These are phyloP conservation scores for Eupsilia transversa DNA, from an alignment of 2,888 invertebrate species.

Conservation along the genomic window DNA sequence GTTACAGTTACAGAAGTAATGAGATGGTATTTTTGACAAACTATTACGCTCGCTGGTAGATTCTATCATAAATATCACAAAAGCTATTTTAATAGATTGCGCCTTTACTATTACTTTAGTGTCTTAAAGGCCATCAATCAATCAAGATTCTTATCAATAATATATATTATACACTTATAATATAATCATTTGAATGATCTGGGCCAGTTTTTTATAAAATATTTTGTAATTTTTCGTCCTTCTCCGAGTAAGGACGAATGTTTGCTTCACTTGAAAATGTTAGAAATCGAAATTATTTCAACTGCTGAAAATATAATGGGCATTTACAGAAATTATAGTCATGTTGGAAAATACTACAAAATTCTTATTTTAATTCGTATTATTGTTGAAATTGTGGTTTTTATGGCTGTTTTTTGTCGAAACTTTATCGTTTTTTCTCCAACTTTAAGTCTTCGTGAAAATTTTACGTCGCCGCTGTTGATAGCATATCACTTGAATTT, in stretches of 20 bases:
- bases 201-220: not conserved
- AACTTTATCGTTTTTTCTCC: not conserved
- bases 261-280: not conserved
- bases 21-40: not conserved
- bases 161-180: too few species aligned
- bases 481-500: constrained; percentile 1
- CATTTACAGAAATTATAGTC: constrained; percentile 34
- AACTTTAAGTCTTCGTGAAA: not conserved
- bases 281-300: constrained; percentile 3
- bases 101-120: too few species aligned
- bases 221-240: not conserved
- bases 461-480: fast-evolving
- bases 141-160: constrained; percentile 10
- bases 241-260: not conserved
- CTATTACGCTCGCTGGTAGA: not conserved
- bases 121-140: too few species aligned
- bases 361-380: constrained; percentile 25
- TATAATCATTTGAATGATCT: not conserved
- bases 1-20: too few species aligned
- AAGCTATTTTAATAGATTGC: not conserved
- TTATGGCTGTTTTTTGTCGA: not conserved
- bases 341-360: constrained; percentile 12
- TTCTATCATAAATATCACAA: too few species aligned
- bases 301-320: constrained; percentile 30
- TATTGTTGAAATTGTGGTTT: constrained; percentile 11